A percentile compares a stretch with the other conserved stretches of the same genome.
Evolutionary conservation across 2,797 vertebrate species (phyloP).

Genomic region (Limnodromus scolopaceus): DNA sequence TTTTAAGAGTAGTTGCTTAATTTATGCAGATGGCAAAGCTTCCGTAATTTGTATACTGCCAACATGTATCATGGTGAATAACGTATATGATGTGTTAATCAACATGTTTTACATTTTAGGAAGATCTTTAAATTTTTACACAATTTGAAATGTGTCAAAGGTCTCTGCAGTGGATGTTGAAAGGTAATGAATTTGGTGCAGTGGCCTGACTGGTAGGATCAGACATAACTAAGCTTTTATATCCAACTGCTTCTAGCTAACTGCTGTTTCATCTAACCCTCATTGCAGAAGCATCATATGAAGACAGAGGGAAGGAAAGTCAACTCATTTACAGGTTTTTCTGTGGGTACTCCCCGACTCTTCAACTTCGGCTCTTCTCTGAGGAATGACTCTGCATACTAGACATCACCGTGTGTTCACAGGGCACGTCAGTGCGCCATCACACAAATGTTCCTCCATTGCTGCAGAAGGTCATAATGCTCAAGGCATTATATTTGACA

Average conservation of each 20-base stretch:
- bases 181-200: not conserved
- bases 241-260: not conserved
- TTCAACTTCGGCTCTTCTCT: not conserved
- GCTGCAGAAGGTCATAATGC: not conserved
- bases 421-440: not conserved
- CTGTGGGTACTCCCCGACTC: too few relatives aligned
- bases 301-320: not conserved
- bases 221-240: not conserved
- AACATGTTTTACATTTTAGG: not conserved
- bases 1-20: conserved; percentile 13
- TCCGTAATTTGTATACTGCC: not conserved
- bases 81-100: not conserved
- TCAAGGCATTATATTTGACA: not conserved
- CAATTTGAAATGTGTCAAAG: not conserved
- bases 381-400: not conserved
- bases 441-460: not conserved
- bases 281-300: not conserved
- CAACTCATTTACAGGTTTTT: not conserved
- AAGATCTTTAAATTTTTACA: not conserved
- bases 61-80: not conserved
- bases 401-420: not conserved
- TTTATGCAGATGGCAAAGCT: conserved; percentile 10
- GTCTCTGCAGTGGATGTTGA: not conserved
- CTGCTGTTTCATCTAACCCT: not conserved
- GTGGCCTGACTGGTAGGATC: not conserved